Conservation (phyloP, 2,797 vertebrate species). For the Paratrypauchen microcephalus region DNA sequence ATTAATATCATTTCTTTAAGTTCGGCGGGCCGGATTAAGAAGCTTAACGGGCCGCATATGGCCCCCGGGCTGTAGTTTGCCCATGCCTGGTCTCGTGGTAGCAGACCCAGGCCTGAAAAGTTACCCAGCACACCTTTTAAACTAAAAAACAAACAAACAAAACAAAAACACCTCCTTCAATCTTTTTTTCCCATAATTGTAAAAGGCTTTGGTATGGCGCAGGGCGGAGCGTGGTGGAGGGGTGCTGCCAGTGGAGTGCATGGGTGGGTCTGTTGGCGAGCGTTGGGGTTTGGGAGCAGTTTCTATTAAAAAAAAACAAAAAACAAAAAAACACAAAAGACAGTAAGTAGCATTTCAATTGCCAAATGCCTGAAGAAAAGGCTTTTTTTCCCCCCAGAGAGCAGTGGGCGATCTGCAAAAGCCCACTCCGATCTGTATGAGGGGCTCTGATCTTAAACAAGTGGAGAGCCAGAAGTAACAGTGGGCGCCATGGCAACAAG, state of each 20-base stretch:
- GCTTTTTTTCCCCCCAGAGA: constrained; percentile 41
- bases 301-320: constrained; percentile 53
- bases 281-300: constrained; percentile 34
- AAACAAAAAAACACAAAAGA: constrained; percentile 47
- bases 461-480: constrained; percentile 42
- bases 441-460: constrained; percentile 37
- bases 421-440: constrained; percentile 33
- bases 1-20: too few relatives aligned
- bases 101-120: too few relatives aligned
- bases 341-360: constrained; percentile 36
- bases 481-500: constrained; percentile 69
- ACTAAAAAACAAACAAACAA: too few relatives aligned
- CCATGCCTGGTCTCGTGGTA: too few relatives aligned
- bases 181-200: constrained; percentile 45
- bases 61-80: too few relatives aligned
- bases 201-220: constrained; percentile 52
- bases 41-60: too few relatives aligned
- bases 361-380: constrained; percentile 47
- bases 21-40: too few relatives aligned
- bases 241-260: constrained; percentile 28
- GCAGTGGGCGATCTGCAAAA: constrained; percentile 36
- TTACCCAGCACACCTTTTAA: too few relatives aligned
- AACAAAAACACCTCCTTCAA: constrained; percentile 20
- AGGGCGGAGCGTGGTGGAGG: constrained; percentile 31
- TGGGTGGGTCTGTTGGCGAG: constrained; percentile 18